phyloP scores from a whole-genome alignment of 2,113 vertebrate species.

The Halichoerus grypus region DNA sequence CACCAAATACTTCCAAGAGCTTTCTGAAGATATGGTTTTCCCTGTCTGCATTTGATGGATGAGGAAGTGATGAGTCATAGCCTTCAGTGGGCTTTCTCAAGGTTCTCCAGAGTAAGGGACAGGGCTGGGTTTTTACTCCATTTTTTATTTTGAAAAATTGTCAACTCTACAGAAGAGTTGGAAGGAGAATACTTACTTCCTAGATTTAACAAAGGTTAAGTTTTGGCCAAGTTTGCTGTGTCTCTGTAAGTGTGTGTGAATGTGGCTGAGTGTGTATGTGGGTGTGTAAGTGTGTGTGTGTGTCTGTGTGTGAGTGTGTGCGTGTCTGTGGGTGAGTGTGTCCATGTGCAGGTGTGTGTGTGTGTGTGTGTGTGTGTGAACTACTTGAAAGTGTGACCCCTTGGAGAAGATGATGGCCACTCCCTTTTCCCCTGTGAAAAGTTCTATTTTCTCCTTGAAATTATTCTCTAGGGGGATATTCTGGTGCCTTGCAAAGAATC shows the following conservation, averaged over 20 bases:
- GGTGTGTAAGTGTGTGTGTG: fast-evolving
- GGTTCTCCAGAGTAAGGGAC: not conserved
- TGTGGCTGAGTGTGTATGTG: not conserved
- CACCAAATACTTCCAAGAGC: not conserved
- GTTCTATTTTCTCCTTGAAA: not conserved
- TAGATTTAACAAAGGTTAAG: not conserved
- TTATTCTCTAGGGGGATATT: not conserved
- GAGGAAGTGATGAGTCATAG: not conserved
- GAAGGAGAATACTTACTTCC: not conserved
- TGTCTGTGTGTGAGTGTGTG: not conserved
- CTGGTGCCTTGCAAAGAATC: not conserved
- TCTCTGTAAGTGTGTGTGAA: not conserved
- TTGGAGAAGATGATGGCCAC: not conserved
- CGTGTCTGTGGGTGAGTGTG: not conserved
- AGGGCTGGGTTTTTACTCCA: not conserved
- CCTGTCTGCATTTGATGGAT: too few relatives aligned
- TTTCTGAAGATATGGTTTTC: not conserved
- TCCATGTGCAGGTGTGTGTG: too few relatives aligned
- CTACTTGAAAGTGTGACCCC: not conserved
- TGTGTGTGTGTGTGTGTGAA: too few relatives aligned
- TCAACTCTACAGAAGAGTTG: not conserved
- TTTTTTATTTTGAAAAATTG: not conserved
- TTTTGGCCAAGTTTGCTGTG: not conserved
- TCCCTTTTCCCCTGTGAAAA: not conserved
- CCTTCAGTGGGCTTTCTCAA: not conserved